Percentiles rank a stretch among this genome's conserved stretches.
phyloP scores from a whole-genome alignment of 2,888 invertebrate genomes.

The Catocala fraxini region DNA sequence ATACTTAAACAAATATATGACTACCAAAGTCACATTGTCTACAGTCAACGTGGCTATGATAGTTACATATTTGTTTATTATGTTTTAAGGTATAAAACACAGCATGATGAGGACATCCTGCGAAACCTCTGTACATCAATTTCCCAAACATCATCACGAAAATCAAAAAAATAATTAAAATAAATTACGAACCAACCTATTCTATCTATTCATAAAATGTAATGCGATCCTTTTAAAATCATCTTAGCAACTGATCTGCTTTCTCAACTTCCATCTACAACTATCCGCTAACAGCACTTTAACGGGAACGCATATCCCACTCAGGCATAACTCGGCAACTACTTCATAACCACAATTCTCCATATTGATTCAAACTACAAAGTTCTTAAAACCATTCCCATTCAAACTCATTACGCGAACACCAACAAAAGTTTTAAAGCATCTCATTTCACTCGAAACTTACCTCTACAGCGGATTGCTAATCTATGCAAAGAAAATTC shows the following conservation, averaged over 20 bases:
- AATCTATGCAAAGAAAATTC: constrained; percentile 60
- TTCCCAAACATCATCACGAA: no score
- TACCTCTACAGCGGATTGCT: constrained; percentile 47
- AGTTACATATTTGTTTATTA: no score
- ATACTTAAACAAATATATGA: no score
- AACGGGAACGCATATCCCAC: not conserved
- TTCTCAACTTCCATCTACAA: not conserved
- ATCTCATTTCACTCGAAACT: constrained; percentile 46
- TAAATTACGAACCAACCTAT: no score
- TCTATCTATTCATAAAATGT: not conserved
- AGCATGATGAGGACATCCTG: no score
- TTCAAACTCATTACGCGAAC: constrained; percentile 52
- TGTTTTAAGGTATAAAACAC: no score
- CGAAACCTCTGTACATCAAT: no score
- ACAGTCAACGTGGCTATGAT: no score
- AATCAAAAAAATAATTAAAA: no score
- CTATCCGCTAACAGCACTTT: not conserved
- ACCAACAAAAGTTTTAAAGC: constrained; percentile 47
- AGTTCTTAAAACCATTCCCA: constrained; percentile 48
- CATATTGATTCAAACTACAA: constrained; percentile 41
- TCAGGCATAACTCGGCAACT: constrained; percentile 12
- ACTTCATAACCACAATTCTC: constrained; percentile 19
- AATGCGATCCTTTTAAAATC: not conserved
- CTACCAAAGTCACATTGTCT: no score
- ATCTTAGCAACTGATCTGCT: not conserved